phyloP scores from a whole-genome alignment of 2,113 vertebrate species.

The Lates calcarifer region DNA sequence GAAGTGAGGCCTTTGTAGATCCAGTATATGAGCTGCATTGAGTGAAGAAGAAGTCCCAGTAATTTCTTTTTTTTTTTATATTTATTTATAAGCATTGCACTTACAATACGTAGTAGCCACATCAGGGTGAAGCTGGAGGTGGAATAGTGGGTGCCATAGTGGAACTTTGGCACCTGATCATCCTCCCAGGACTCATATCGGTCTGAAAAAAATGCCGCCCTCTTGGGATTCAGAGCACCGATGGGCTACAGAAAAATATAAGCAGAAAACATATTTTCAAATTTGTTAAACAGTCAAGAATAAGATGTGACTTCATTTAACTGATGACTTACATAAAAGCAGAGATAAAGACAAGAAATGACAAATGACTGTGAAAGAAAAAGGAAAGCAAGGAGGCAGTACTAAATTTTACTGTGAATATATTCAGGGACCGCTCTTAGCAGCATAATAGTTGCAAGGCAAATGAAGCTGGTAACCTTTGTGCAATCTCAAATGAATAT shows the following conservation, averaged over 20 bases:
- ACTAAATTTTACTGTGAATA: conserved; percentile 25
- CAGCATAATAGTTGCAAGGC: conserved; percentile 48
- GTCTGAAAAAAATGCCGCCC: conserved; percentile 95
- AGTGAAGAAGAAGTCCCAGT: not conserved
- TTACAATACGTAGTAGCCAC: conserved; percentile 97
- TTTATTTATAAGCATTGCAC: conserved; percentile 62
- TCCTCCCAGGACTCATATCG: conserved; percentile 97
- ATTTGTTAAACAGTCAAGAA: conserved; percentile 1
- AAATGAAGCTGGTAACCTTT: conserved; percentile 75
- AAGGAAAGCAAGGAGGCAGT: not conserved
- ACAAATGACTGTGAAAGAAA: not conserved
- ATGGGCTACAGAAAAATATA: conserved; percentile 85
- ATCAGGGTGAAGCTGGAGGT: conserved; percentile 95
- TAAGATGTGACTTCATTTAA: not conserved
- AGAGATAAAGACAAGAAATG: conserved; percentile 4
- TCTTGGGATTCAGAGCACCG: conserved; percentile 97
- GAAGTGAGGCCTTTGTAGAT: not conserved
- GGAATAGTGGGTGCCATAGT: conserved; percentile 99
- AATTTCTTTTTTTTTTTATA: no score
- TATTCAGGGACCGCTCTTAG: conserved; percentile 31
- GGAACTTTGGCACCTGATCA: conserved; percentile 97
- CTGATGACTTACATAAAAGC: not conserved
- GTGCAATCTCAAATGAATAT: conserved; percentile 83
- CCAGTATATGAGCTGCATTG: not conserved
- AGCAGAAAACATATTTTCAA: conserved; percentile 17